phyloP scores from a whole-genome alignment of 2,797 vertebrate genomes.

The Rhodeus uyekii region DNA sequence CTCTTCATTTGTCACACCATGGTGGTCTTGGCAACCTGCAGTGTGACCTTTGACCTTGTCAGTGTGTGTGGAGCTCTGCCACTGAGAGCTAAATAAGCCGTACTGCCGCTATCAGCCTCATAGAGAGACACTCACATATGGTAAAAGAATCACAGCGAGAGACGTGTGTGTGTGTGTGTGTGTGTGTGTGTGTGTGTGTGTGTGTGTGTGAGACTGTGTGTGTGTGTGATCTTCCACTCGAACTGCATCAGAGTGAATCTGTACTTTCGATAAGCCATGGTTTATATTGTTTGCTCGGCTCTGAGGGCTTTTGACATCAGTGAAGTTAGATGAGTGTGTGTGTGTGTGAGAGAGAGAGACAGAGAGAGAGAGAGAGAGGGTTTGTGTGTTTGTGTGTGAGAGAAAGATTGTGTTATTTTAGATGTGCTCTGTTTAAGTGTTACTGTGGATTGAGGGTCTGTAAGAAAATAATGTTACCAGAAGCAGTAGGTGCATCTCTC shows the following conservation, averaged over 20 bases:
- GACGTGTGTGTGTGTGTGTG: constrained; percentile 42
- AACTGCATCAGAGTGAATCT: constrained; percentile 58
- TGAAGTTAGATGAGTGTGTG: constrained; percentile 1
- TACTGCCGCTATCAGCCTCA: constrained; percentile 59
- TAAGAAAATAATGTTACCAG: too few species aligned
- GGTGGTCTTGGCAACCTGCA: constrained; percentile 74
- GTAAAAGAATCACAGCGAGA: constrained; percentile 21
- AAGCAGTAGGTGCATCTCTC: too few species aligned
- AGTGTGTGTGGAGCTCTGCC: constrained; percentile 62
- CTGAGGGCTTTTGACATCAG: constrained; percentile 39
- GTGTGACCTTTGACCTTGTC: constrained; percentile 56
- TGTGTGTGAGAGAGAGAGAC: too few species aligned
- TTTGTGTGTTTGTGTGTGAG: too few species aligned
- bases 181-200: too few species aligned
- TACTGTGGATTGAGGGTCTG: too few species aligned
- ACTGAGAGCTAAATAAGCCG: constrained; percentile 70
- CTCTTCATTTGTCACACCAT: constrained; percentile 56
- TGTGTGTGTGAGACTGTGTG: too few species aligned
- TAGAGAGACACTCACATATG: constrained; percentile 22
- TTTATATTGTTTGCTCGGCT: constrained; percentile 79
- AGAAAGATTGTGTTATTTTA: too few species aligned
- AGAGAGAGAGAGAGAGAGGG: too few species aligned
- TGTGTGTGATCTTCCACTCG: constrained; percentile 58
- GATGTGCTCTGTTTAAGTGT: too few species aligned
- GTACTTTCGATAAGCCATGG: constrained; percentile 75